A percentile compares a stretch with the other conserved stretches of the same genome.
Evolutionary conservation across 92 coral and sea anemone genomes (phyloP).

Genomic region (Pocillopora grandis): DNA sequence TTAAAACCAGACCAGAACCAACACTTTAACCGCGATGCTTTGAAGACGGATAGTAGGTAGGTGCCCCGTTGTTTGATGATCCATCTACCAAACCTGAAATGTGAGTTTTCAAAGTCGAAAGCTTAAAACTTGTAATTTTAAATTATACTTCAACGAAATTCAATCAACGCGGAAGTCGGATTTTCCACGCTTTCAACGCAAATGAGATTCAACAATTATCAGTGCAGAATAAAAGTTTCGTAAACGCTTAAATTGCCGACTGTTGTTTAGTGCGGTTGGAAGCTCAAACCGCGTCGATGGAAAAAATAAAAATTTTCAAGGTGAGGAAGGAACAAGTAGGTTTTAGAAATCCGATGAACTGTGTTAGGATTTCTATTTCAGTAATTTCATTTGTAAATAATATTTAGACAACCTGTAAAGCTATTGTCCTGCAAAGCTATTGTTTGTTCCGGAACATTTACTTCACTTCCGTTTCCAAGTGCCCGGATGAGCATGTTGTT

Average conservation of each 20-base stretch:
- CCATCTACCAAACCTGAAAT: no score
- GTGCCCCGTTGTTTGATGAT: no score
- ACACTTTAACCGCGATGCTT: no score
- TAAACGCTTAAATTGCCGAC: background rate
- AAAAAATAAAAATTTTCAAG: background rate
- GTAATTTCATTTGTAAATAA: background rate
- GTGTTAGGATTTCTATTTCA: background rate
- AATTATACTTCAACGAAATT: no score
- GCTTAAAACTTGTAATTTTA: no score
- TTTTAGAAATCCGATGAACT: background rate
- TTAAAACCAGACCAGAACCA: no score
- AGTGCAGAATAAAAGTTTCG: no score
- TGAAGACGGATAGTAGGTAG: no score
- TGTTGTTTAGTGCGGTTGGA: background rate
- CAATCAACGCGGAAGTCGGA: no score
- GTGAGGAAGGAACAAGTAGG: background rate
- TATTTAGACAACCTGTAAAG: background rate
- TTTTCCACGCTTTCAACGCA: no score
- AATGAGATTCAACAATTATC: no score
- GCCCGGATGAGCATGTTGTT: conserved; percentile 7
- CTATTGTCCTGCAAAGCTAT: background rate
- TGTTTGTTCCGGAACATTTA: background rate
- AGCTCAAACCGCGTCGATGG: background rate
- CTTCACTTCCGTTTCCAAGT: conserved; percentile 15
- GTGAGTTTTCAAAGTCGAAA: no score